Base-by-base conservation (phyloP, 1,140 invertebrate species). In the Brachionus plicatilis region DNA sequence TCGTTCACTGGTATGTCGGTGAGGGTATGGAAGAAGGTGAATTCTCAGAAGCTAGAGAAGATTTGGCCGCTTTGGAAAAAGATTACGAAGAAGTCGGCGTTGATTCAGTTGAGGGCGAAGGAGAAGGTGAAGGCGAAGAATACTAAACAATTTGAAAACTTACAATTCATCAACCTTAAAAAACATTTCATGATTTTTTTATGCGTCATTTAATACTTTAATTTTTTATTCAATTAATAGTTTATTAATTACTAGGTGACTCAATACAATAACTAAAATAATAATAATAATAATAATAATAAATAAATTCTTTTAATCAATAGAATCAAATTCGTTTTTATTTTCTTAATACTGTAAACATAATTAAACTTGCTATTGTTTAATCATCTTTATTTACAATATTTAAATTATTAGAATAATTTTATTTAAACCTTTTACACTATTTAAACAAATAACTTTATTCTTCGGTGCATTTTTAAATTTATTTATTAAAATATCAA, bases 1-100 rank as follows among this genome's bases (percentile, higher is more conserved):
- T 86, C 47, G 68, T 86, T 45, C 85, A 86, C 33, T 87, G 87
- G 88, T 85, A 87, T 86, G 88, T 91, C 84, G 89, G 90, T 84
- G 90, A 91, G 86, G 90, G 90, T 53, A 90, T 90, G 90, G 90
- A 91, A 83, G 91, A 91, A 87, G 88, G 87, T 37, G 89, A 90
- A 83, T 88, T 90, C 60, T 85, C 86, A 20, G 87, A 88, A 75
- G 87, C 87, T 24, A 82, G 86, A 66, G 87, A 88, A 70, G 85
- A 86, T 85, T 68, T 88, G 14, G 85, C 85, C 24, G 85, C 85
- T 29, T 60, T 87, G 14, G 85, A 87, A 68, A 83, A 87, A 65
- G 86, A 86, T 60, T 86, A 86, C 83, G 82, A 86, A 60, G 86
- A 86, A 84, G 85, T 86, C 50, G 83, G 85, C 20, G 66, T 85